Conservation (phyloP, 2,797 vertebrate genomes). For the Labroides dimidiatus region DNA sequence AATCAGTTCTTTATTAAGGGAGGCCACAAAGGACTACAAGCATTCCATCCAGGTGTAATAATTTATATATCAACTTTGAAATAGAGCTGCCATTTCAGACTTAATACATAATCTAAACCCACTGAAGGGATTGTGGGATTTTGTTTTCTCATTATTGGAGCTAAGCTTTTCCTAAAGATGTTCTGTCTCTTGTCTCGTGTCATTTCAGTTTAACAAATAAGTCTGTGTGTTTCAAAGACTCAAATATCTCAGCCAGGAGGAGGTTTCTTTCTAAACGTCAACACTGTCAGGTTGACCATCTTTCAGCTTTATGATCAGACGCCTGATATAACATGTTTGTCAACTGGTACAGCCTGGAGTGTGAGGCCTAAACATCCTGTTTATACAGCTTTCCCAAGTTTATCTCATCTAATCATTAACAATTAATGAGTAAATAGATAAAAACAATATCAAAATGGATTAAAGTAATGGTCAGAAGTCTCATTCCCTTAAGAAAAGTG, state of each 20-base stretch:
- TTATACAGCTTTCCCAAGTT: no score
- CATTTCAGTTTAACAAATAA: neutral
- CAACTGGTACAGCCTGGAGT: no score
- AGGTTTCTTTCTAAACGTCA: no score
- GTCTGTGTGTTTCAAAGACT: neutral
- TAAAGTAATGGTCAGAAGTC: no score
- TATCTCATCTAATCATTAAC: no score
- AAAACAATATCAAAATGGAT: no score
- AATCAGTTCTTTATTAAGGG: slow-evolving; percentile 42
- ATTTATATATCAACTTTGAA: slow-evolving; percentile 18
- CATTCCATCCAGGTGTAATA: neutral
- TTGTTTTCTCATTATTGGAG: neutral
- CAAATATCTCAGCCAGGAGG: neutral
- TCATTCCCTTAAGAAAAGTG: no score
- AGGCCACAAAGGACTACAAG: slow-evolving; percentile 27
- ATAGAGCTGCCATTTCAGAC: neutral
- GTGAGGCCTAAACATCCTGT: no score
- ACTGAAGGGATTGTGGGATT: neutral
- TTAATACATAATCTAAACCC: neutral
- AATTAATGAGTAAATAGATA: no score
- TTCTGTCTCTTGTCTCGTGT: neutral
- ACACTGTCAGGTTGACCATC: no score
- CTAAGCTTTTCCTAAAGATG: neutral
- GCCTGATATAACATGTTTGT: no score
- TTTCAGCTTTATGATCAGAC: no score